phyloP scores from a whole-genome alignment of 2,113 vertebrate species.

The cat (Felis catus) region DNA sequence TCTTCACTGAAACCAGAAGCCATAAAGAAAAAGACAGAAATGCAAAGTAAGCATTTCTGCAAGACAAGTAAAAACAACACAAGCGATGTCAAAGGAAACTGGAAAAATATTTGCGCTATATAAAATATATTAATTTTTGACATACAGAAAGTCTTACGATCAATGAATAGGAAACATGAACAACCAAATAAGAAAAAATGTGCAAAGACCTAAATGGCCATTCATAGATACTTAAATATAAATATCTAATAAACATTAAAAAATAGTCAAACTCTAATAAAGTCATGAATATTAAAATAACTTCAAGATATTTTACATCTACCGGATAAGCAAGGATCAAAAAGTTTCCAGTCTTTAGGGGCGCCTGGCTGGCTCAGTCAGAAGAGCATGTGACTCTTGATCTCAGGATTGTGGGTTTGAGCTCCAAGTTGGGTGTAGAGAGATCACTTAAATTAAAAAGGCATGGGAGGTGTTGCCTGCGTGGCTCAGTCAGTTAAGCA shows the following conservation, averaged over 20 bases:
- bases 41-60: not conserved
- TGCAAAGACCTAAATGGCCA: not conserved
- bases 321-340: not conserved
- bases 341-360: not conserved
- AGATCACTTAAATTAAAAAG: no score
- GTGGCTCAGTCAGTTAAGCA: no score
- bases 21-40: not conserved
- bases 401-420: no score
- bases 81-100: not conserved
- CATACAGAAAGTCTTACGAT: not conserved
- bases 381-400: no score
- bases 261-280: not conserved
- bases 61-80: not conserved
- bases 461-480: no score
- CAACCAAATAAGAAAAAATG: not conserved
- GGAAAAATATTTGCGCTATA: not conserved
- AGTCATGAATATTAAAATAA: not conserved
- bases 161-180: not conserved
- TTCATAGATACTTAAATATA: not conserved
- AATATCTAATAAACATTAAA: not conserved
- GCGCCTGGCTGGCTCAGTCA: no score
- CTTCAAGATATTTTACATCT: not conserved
- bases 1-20: not conserved
- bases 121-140: not conserved
- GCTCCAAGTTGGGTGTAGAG: no score